Conservation (phyloP, 2,888 invertebrate species). For the Cheilosia vulpina region DNA sequence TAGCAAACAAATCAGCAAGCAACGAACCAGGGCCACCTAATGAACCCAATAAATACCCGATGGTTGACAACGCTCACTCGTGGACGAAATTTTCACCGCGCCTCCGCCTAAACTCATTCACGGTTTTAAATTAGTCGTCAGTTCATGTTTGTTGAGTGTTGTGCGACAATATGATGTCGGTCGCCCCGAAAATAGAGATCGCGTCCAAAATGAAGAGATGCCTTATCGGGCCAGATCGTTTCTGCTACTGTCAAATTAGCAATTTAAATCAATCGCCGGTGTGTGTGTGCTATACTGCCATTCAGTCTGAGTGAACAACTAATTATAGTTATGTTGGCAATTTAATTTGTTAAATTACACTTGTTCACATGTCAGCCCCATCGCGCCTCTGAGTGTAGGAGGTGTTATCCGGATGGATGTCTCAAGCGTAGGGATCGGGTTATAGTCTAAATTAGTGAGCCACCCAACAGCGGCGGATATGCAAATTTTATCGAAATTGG, state of each 20-base stretch:
- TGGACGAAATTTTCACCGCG: constrained; percentile 15
- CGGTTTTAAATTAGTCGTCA: constrained; percentile 58
- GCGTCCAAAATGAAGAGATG: constrained; percentile 18
- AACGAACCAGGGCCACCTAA: constrained; percentile 44
- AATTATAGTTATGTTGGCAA: constrained; percentile 74
- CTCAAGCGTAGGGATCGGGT: constrained; percentile 44
- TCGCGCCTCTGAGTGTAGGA: constrained; percentile 45
- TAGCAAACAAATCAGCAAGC: constrained; percentile 60
- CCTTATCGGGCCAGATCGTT: constrained; percentile 55
- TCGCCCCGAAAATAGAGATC: constrained; percentile 56
- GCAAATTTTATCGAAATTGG: constrained; percentile 59
- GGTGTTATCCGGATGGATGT: constrained; percentile 61
- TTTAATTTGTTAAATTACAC: constrained; percentile 74
- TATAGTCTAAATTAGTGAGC: constrained; percentile 66
- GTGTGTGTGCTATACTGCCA: constrained; percentile 24
- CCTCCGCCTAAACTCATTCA: constrained; percentile 11
- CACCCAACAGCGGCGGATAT: constrained; percentile 59
- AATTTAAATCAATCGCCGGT: constrained; percentile 68
- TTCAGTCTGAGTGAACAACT: constrained; percentile 55
- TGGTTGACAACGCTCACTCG: constrained; percentile 33
- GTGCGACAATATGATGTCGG: constrained; percentile 30
- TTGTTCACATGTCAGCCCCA: constrained; percentile 59
- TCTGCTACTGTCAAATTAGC: constrained; percentile 74
- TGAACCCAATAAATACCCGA: constrained; percentile 59
- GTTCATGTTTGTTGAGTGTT: constrained; percentile 53